Conservation (phyloP, 2,797 vertebrate genomes). For the Staurois parvus region DNA sequence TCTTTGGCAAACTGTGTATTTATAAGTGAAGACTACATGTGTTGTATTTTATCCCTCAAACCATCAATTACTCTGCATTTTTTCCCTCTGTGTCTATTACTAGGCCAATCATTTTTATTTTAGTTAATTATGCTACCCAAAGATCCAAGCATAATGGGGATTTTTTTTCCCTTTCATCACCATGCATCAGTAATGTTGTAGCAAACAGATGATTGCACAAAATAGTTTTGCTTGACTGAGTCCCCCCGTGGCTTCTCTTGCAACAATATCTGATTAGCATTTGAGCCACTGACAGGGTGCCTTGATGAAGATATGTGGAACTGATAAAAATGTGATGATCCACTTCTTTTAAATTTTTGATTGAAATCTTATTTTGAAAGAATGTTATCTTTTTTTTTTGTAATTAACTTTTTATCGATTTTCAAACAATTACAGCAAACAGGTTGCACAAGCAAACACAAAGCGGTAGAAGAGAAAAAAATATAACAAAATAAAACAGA, state of each 20-base stretch:
- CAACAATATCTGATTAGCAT: slow-evolving; percentile 29
- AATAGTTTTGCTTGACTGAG: slow-evolving; percentile 36
- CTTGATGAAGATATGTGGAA: background rate
- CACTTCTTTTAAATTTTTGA: background rate
- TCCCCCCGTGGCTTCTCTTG: background rate
- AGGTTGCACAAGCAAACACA: too few relatives aligned
- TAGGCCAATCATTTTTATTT: slow-evolving; percentile 61
- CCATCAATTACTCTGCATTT: slow-evolving; percentile 67
- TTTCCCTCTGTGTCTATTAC: slow-evolving; percentile 50
- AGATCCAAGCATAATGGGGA: slow-evolving; percentile 52
- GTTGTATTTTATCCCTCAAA: slow-evolving; percentile 71
- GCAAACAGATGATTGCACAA: slow-evolving; percentile 15
- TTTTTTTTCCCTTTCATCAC: slow-evolving; percentile 48
- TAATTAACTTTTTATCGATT: too few relatives aligned
- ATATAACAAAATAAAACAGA: too few relatives aligned
- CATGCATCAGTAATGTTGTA: slow-evolving; percentile 22
- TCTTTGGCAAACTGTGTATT: slow-evolving; percentile 65
- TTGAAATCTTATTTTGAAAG: slow-evolving; percentile 13
- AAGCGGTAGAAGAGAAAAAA: too few relatives aligned
- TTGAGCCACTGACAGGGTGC: slow-evolving; percentile 3
- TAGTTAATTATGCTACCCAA: slow-evolving; percentile 55
- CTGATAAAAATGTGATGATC: slow-evolving; percentile 6
- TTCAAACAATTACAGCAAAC: too few relatives aligned
- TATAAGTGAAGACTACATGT: slow-evolving; percentile 68
- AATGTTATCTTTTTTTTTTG: background rate